Conservation (phyloP, 1,140 invertebrate genomes). For the Contarinia nasturtii region DNA sequence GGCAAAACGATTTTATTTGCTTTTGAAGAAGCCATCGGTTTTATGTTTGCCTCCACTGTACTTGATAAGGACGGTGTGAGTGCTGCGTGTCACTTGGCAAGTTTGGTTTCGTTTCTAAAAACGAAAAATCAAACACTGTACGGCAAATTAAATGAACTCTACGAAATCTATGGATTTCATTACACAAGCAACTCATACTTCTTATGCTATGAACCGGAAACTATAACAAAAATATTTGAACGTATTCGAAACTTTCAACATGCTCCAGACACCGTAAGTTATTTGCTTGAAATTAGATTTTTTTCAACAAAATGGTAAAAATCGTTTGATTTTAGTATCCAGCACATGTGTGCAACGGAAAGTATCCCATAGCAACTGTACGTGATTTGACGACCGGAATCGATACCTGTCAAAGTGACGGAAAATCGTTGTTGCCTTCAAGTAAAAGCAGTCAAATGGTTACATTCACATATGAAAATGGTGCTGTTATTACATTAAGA, state of each 20-base stretch:
- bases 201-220: slow-evolving; percentile 55
- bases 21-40: slow-evolving; percentile 90
- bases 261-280: too few species aligned
- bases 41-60: slow-evolving; percentile 75
- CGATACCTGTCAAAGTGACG: slow-evolving; percentile 52
- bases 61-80: slow-evolving; percentile 93
- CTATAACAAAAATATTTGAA: slow-evolving; percentile 62
- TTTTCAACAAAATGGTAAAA: not conserved
- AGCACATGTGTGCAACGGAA: slow-evolving; percentile 38
- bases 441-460: slow-evolving; percentile 79
- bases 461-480: slow-evolving; percentile 83
- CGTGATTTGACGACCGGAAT: slow-evolving; percentile 81
- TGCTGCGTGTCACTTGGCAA: slow-evolving; percentile 59
- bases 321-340: slow-evolving; percentile 50
- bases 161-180: slow-evolving; percentile 72
- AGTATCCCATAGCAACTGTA: slow-evolving; percentile 51
- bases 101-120: slow-evolving; percentile 58
- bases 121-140: slow-evolving; percentile 38
- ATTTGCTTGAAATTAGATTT: not conserved
- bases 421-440: slow-evolving; percentile 55
- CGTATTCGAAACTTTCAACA: slow-evolving; percentile 55
- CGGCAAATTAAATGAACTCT: slow-evolving; percentile 66
- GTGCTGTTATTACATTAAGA: slow-evolving; percentile 68
- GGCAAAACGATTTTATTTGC: slow-evolving; percentile 74
- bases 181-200: slow-evolving; percentile 74